Conservation (phyloP, 2,113 vertebrate species). For the Oostethus manadensis region DNA sequence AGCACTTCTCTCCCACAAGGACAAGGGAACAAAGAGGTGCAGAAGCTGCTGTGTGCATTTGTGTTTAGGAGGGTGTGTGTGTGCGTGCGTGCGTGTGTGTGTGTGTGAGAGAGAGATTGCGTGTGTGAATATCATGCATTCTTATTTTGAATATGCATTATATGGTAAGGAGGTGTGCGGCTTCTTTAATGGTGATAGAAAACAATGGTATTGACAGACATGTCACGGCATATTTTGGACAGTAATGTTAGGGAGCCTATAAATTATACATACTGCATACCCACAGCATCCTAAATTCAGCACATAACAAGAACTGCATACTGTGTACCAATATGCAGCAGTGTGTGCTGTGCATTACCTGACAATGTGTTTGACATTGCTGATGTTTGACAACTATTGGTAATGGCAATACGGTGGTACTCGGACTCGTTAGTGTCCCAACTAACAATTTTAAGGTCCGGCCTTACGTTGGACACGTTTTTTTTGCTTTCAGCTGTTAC, state of each 20-base stretch:
- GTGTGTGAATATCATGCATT: slow-evolving; percentile 19
- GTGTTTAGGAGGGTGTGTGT: slow-evolving; percentile 8
- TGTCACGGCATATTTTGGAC: slow-evolving; percentile 20
- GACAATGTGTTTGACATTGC: no score
- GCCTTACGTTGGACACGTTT: no score
- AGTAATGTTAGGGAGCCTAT: neutral
- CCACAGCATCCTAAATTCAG: neutral
- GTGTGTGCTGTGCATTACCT: no score
- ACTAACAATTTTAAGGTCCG: no score
- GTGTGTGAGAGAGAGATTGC: slow-evolving; percentile 5
- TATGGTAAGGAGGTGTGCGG: slow-evolving; percentile 41
- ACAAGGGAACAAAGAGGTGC: slow-evolving; percentile 69
- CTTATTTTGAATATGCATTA: slow-evolving; percentile 44
- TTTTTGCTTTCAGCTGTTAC: no score
- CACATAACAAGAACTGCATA: no score
- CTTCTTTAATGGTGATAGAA: neutral
- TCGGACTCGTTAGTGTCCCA: no score
- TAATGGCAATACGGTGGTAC: no score
- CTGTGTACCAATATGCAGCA: no score
- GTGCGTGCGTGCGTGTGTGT: slow-evolving; percentile 7
- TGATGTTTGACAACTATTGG: no score
- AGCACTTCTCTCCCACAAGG: slow-evolving; percentile 63
- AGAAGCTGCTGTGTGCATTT: slow-evolving; percentile 41
- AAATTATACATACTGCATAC: neutral
- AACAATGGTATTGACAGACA: slow-evolving; percentile 42